phyloP scores from a whole-genome alignment of 1,140 invertebrate species.

The Drosophila jambulina region DNA sequence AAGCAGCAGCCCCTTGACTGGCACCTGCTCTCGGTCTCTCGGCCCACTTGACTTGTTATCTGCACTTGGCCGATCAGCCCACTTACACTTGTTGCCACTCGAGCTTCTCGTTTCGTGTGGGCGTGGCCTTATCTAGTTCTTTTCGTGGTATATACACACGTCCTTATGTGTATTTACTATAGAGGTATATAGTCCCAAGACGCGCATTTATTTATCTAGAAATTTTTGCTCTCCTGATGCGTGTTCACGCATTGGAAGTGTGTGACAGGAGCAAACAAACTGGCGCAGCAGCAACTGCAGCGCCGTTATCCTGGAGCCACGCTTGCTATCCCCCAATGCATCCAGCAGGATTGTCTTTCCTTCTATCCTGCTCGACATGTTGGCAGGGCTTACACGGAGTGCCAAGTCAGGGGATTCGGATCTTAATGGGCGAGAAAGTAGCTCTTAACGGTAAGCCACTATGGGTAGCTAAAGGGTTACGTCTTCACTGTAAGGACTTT shows the following conservation, averaged over 20 bases:
- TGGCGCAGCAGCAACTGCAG: conserved; percentile 36
- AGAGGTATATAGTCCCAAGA: conserved; percentile 9
- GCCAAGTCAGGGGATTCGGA: conserved; percentile 20
- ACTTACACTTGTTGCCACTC: conserved; percentile 79
- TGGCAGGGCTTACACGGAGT: conserved; percentile 52
- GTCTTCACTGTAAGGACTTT: not conserved
- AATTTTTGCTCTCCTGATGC: conserved; percentile 51
- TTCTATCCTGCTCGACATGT: conserved; percentile 40
- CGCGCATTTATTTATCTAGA: conserved; percentile 62
- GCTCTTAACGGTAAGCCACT: conserved; percentile 7
- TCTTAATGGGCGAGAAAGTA: conserved; percentile 22
- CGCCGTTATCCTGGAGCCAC: conserved; percentile 13
- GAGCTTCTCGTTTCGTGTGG: conserved; percentile 20
- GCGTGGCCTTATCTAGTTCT: conserved; percentile 21
- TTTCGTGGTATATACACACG: conserved; percentile 1
- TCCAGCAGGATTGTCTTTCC: conserved; percentile 40
- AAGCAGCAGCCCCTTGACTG: conserved; percentile 25
- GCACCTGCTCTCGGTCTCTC: conserved; percentile 51
- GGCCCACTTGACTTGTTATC: conserved; percentile 74
- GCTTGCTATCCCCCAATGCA: conserved; percentile 27
- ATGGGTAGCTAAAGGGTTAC: not conserved
- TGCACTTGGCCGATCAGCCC: conserved; percentile 77
- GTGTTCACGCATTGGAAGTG: conserved; percentile 60
- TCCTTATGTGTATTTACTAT: not conserved
- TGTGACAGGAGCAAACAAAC: conserved; percentile 44